Evolutionary conservation across 2,113 vertebrate species (phyloP).

Genomic region (Amphilophus citrinellus): DNA sequence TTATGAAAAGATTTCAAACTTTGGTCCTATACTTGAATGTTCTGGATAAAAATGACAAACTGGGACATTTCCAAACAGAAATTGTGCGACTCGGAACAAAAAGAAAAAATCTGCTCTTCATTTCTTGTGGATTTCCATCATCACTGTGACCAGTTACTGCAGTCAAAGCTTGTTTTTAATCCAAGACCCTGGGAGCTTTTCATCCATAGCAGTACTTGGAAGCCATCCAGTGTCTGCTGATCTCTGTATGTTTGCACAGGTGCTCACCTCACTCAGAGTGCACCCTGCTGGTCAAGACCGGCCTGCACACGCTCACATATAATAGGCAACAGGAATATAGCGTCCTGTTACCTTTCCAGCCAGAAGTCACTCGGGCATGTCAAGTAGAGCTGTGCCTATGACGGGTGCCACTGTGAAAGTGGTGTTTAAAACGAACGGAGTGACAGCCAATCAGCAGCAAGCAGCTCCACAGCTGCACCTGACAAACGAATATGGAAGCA

Average conservation of each 20-base stretch:
- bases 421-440: constrained; percentile 6
- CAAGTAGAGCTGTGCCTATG: background rate
- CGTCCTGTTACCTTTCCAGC: background rate
- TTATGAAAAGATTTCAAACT: no score
- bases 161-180: constrained; percentile 24
- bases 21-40: no score
- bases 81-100: no score
- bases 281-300: background rate
- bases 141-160: background rate
- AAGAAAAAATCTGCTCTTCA: background rate
- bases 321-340: background rate
- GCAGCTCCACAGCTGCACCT: background rate
- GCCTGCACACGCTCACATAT: background rate
- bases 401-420: background rate
- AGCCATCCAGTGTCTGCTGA: constrained; percentile 24
- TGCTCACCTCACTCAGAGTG: constrained; percentile 20
- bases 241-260: constrained; percentile 46
- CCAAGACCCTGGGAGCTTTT: constrained; percentile 36
- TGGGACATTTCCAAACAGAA: no score
- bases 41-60: no score
- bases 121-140: background rate
- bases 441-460: background rate
- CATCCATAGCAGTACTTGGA: constrained; percentile 20
- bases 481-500: background rate
- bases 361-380: background rate